Conservation (phyloP, 1,140 invertebrate genomes). For the Calliphora vicina region DNA sequence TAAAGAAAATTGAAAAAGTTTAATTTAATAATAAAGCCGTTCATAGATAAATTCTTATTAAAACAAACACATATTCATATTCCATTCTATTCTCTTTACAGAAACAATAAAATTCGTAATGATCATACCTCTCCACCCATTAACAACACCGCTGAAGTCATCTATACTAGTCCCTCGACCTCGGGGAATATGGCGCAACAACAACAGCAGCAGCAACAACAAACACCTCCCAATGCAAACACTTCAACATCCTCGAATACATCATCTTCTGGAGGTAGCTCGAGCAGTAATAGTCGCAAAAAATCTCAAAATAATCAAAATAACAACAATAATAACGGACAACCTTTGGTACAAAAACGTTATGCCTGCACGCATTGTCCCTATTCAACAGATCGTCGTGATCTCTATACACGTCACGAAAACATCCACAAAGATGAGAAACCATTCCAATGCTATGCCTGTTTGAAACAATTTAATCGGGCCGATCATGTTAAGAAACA, state of each 20-base stretch:
- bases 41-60: no score
- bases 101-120: conserved; percentile 54
- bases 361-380: conserved; percentile 87
- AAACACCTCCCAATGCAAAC: conserved; percentile 47
- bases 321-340: conserved; percentile 44
- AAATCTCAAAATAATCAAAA: conserved; percentile 49
- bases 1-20: no score
- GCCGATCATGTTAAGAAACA: conserved; percentile 97
- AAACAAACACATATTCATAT: no score
- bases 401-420: conserved; percentile 94
- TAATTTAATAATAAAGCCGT: no score
- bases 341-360: conserved; percentile 68
- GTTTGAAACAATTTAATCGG: conserved; percentile 89
- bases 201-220: conserved; percentile 45
- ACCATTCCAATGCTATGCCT: conserved; percentile 91
- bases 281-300: conserved; percentile 51
- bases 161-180: conserved; percentile 59
- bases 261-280: conserved; percentile 47
- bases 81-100: no score
- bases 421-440: conserved; percentile 95
- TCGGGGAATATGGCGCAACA: conserved; percentile 39
- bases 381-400: conserved; percentile 89
- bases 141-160: conserved; percentile 44
- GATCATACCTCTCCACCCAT: conserved; percentile 41
- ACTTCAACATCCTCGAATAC: conserved; percentile 10